A percentile compares a stretch with the other conserved stretches of the same genome.
Conservation (phyloP, 1,140 invertebrate genomes). For the Idris sp. region DNA sequence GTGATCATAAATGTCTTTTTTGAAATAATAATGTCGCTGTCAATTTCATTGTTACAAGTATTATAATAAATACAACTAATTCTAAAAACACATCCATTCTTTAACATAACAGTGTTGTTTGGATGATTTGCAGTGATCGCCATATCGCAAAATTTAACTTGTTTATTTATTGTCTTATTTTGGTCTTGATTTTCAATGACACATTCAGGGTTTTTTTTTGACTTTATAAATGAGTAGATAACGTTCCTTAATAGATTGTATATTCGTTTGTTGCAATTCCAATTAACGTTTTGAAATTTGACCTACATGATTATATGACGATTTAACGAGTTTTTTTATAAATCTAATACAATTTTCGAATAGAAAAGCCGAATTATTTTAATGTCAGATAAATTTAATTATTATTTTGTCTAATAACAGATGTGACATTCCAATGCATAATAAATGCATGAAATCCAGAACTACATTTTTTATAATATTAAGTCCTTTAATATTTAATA, state of each 20-base stretch:
- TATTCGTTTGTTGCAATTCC: background rate
- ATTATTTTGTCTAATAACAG: too few relatives aligned
- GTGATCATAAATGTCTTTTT: too few relatives aligned
- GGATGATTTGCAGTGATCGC: background rate
- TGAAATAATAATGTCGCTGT: too few relatives aligned
- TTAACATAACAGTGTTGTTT: background rate
- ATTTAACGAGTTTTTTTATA: background rate
- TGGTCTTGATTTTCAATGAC: background rate
- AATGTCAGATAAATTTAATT: too few relatives aligned
- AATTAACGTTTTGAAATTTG: background rate
- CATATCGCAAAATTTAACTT: background rate
- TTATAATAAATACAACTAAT: background rate
- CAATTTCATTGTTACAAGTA: too few relatives aligned
- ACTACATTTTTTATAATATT: too few relatives aligned
- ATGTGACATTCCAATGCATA: too few relatives aligned
- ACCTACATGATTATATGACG: background rate
- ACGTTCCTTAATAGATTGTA: background rate
- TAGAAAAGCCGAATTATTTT: background rate
- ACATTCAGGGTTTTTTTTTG: background rate
- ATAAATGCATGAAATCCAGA: too few relatives aligned
- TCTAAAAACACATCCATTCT: background rate
- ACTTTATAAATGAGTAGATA: background rate
- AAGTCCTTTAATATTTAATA: too few relatives aligned
- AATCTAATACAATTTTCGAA: background rate
- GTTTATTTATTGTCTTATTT: background rate